phyloP scores from a whole-genome alignment of 2,888 invertebrate genomes.

The Oscheius sp. region DNA sequence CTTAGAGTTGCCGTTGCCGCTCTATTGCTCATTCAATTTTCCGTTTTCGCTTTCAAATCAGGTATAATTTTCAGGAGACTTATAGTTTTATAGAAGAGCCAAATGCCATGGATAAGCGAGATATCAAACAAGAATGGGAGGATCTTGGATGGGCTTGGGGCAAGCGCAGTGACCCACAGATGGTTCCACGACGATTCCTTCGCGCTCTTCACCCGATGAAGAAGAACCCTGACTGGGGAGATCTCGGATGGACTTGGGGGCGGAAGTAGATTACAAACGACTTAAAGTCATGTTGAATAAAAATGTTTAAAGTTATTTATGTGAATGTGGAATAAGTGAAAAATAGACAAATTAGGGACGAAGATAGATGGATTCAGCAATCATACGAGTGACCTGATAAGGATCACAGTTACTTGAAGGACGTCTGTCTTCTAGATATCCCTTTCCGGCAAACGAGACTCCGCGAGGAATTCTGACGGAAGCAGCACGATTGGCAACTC shows the following conservation, averaged over 20 bases:
- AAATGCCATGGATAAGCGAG: slow-evolving; percentile 32
- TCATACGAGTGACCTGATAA: slow-evolving; percentile 45
- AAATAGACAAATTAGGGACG: slow-evolving; percentile 1
- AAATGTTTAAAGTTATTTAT: slow-evolving; percentile 7
- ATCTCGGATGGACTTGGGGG: slow-evolving; percentile 63
- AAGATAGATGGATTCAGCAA: slow-evolving; percentile 25
- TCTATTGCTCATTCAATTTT: slow-evolving; percentile 5
- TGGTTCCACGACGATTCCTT: slow-evolving; percentile 38
- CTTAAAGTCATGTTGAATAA: slow-evolving; percentile 5
- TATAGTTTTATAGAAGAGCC: background rate
- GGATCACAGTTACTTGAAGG: slow-evolving; percentile 63
- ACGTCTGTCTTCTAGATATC: slow-evolving; percentile 63
- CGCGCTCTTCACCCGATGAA: slow-evolving; percentile 54
- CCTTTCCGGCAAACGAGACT: slow-evolving; percentile 53
- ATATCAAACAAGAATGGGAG: slow-evolving; percentile 49
- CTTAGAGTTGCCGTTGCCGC: background rate
- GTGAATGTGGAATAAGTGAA: background rate
- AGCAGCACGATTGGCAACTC: slow-evolving; percentile 57
- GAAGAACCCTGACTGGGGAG: slow-evolving; percentile 62
- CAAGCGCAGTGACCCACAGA: slow-evolving; percentile 39
- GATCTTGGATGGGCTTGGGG: slow-evolving; percentile 62
- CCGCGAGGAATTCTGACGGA: slow-evolving; percentile 63
- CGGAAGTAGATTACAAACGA: slow-evolving; percentile 23
- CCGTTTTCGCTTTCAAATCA: slow-evolving; percentile 3
- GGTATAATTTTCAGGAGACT: background rate